Evolutionary conservation across 1,140 invertebrate genomes (phyloP).

Genomic region (Polyergus mexicanus): DNA sequence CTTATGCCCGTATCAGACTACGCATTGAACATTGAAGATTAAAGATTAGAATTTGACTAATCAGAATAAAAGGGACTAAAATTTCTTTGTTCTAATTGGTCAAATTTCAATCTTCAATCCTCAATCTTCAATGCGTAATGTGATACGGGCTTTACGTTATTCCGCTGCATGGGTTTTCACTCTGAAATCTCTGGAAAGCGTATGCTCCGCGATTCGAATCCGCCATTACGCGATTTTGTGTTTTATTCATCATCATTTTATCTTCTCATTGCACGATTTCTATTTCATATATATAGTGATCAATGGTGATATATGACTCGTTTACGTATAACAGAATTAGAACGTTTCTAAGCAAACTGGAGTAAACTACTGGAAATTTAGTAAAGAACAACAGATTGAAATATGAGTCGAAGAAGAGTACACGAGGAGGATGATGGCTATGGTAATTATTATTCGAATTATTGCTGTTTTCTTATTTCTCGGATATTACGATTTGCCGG

Average conservation of each 20-base stretch:
- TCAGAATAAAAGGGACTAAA: no score
- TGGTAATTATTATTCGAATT: conserved; percentile 85
- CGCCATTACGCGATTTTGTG: background rate
- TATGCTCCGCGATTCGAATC: background rate
- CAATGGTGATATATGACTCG: no score
- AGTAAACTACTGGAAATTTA: no score
- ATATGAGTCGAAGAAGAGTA: conserved; percentile 91
- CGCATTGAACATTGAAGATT: no score
- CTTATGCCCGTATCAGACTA: no score
- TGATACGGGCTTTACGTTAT: no score
- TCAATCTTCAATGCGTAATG: no score
- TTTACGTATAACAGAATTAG: conserved; percentile 8
- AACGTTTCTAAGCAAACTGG: no score
- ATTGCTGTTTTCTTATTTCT: background rate
- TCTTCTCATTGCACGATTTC: background rate
- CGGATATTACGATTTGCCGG: background rate
- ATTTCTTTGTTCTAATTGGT: no score
- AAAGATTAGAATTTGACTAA: no score
- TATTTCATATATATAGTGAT: background rate
- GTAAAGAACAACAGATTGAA: background rate
- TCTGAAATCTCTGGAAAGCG: background rate
- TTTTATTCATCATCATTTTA: background rate
- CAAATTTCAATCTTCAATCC: no score
- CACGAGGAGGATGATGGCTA: conserved; percentile 94
- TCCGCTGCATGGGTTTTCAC: no score